Evolutionary conservation across 2,888 invertebrate species (phyloP), one percentile per base, ranked within the genome.

Genomic region (Drosophila rubida): DNA sequence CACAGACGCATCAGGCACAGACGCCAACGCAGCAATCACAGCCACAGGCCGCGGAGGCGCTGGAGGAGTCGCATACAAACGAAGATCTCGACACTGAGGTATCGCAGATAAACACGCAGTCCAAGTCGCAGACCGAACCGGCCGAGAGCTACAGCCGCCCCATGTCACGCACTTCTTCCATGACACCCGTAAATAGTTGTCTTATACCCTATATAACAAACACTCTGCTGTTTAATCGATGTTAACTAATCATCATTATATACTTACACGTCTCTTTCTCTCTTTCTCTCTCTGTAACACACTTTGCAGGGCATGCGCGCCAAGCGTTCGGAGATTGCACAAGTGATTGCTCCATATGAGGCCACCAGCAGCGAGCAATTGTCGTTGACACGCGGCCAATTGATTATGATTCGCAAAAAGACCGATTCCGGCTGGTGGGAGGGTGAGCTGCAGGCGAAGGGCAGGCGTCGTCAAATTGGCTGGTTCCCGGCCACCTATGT

Each of bases 401-500:
- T 99, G 60, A 95, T 99, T 61, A 96, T 97, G 94, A 97, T 99
- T n/a, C 94, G 98, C 19, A 99, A 99, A 93, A 99, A 98, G 91
- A 97, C 98, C 0, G 96, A 97, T 82, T 97, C 97, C 48, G 99
- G 99, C 16, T 99, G 99, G 99, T 99, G 99, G 99, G 99, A 99
- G 93, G 99, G 99, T 1, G 99, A 99, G 92, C 92, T 99, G 42
- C 98, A 98, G 93, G 98, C 95, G 2, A 95, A 95, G 89, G 98
- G 98, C 0, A 95, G 97, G 83, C 97, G 97, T 90, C 93, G 97
- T 32, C 97, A 98, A 92, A 95, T 98, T 32, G 99, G 99, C 2
- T 99, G 99, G 99, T 99, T 99, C 93, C 99, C 99, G 0, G 99
- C 99, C 23, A 97, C 97, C 68, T 99, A 99, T 90, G 98, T 99